These are phyloP conservation scores for Phenganax marumi DNA, from an alignment of 92 coral and sea anemone genomes.

Conservation along the genomic window DNA sequence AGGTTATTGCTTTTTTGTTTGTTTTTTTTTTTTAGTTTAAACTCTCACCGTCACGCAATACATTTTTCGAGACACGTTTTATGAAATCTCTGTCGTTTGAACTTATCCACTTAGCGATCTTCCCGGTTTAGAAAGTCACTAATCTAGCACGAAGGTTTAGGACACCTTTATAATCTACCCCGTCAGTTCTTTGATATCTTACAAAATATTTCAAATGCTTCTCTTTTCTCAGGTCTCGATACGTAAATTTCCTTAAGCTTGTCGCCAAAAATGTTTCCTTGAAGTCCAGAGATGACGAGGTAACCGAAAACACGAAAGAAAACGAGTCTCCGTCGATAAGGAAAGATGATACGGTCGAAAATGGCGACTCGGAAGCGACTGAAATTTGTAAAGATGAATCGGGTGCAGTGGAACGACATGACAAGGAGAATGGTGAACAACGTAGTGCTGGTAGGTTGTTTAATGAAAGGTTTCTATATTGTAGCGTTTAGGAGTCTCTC, in stretches of 20 bases:
- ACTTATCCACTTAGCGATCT: too few relatives aligned
- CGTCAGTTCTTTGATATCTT: not conserved
- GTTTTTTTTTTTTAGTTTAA: too few relatives aligned
- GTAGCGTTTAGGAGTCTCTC: not conserved
- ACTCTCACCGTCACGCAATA: too few relatives aligned
- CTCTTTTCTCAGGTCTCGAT: conserved; percentile 65
- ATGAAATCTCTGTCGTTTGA: too few relatives aligned
- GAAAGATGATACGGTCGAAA: conserved; percentile 14
- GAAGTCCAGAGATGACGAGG: conserved; percentile 16
- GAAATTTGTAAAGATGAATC: not conserved
- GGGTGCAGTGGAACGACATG: not conserved
- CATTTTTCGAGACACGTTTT: too few relatives aligned
- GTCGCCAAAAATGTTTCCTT: conserved; percentile 85
- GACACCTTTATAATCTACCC: too few relatives aligned
- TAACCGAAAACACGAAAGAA: not conserved
- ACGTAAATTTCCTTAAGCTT: conserved; percentile 81
- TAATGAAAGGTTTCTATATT: not conserved
- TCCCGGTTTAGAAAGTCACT: too few relatives aligned
- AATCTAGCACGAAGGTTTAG: too few relatives aligned
- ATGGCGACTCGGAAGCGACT: not conserved
- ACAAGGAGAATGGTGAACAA: conserved; percentile 13
- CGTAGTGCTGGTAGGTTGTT: not conserved
- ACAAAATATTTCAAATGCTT: not conserved
- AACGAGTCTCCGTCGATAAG: not conserved
- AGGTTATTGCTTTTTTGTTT: too few relatives aligned